phyloP scores from a whole-genome alignment of 2,113 vertebrate species.

The Muntiacus muntjak region DNA sequence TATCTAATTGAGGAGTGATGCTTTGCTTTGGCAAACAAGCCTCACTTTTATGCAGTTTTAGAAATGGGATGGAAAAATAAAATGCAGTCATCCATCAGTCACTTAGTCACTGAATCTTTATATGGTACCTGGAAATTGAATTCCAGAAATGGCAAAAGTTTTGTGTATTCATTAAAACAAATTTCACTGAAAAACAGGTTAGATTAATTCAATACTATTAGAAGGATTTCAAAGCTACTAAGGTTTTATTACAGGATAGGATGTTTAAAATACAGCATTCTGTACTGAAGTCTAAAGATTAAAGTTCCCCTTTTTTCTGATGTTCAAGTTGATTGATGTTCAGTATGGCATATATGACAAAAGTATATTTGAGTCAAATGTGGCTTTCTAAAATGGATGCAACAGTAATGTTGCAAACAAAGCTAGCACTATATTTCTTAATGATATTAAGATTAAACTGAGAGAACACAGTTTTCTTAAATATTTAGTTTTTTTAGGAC shows the following conservation, averaged over 20 bases:
- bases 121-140: slow-evolving; percentile 73
- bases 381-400: slow-evolving; percentile 75
- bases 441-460: slow-evolving; percentile 69
- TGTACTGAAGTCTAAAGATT: slow-evolving; percentile 77
- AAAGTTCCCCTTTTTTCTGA: slow-evolving; percentile 78
- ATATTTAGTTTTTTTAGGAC: slow-evolving; percentile 75
- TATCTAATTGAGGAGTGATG: slow-evolving; percentile 17
- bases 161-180: slow-evolving; percentile 6
- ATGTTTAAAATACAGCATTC: slow-evolving; percentile 79
- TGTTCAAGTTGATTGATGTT: slow-evolving; percentile 80
- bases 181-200: slow-evolving; percentile 75
- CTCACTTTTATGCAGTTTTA: slow-evolving; percentile 67
- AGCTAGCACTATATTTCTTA: slow-evolving; percentile 77
- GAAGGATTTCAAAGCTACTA: slow-evolving; percentile 80
- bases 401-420: slow-evolving; percentile 76
- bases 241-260: slow-evolving; percentile 77
- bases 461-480: slow-evolving; percentile 75
- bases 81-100: slow-evolving; percentile 60
- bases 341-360: slow-evolving; percentile 79
- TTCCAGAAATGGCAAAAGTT: slow-evolving; percentile 69
- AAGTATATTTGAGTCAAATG: slow-evolving; percentile 76
- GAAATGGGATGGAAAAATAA: slow-evolving; percentile 30
- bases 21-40: slow-evolving; percentile 60
- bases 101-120: slow-evolving; percentile 67
- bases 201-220: slow-evolving; percentile 70